A percentile compares a stretch with the other conserved stretches of the same genome.
These are phyloP conservation scores for Sorex fumeus DNA, from an alignment of 2,113 vertebrate species.

Conservation along the genomic window DNA sequence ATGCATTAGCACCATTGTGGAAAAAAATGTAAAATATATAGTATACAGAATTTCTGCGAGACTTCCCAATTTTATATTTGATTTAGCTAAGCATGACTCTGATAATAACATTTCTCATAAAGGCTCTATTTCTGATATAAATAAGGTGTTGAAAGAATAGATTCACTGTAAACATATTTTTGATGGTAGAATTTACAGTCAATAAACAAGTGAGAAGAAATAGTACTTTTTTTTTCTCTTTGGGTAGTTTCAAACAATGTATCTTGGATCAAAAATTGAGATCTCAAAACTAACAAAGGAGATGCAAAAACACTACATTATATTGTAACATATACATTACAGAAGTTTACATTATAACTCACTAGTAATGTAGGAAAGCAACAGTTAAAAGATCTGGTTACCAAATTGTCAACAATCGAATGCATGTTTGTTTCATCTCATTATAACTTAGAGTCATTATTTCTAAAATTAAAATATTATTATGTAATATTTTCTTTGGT, in stretches of 20 bases:
- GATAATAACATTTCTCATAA: conserved; percentile 8
- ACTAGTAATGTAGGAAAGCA: not conserved
- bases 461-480: not conserved
- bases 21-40: not conserved
- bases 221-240: not conserved
- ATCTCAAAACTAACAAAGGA: not conserved
- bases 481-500: not conserved
- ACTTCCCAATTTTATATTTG: not conserved
- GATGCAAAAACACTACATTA: not conserved
- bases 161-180: not conserved
- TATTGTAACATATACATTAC: too few relatives aligned
- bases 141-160: not conserved
- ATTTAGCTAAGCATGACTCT: conserved; percentile 3
- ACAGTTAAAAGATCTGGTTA: not conserved
- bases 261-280: not conserved
- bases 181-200: not conserved
- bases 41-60: not conserved
- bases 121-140: not conserved
- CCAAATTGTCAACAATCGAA: not conserved
- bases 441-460: not conserved
- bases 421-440: not conserved
- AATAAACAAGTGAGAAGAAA: not conserved
- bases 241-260: not conserved
- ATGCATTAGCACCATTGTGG: not conserved
- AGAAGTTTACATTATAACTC: not conserved